Percentiles rank a stretch among this genome's conserved stretches.
Conservation (phyloP, 2,888 invertebrate genomes). For the Ariolimax columbianus region DNA sequence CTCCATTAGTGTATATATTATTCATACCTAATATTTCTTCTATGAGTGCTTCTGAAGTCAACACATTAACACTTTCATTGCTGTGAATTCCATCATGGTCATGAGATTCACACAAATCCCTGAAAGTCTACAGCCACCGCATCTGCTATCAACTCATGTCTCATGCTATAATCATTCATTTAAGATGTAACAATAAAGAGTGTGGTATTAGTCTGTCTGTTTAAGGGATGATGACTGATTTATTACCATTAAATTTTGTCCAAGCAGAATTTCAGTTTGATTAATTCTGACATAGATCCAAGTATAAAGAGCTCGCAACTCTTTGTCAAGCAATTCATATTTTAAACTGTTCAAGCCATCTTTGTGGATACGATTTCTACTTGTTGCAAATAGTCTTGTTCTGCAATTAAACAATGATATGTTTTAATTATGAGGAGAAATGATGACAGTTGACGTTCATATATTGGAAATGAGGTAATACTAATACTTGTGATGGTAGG, state of each 20-base stretch:
- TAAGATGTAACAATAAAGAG: neutral
- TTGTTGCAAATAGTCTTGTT: constrained; percentile 57
- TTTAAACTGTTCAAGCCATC: constrained; percentile 53
- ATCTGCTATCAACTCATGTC: too few relatives aligned
- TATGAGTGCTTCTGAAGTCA: too few relatives aligned
- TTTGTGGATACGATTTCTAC: constrained; percentile 56
- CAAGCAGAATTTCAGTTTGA: constrained; percentile 29
- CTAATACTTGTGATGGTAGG: too few relatives aligned
- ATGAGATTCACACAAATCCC: too few relatives aligned
- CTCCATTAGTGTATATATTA: too few relatives aligned
- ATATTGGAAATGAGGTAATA: too few relatives aligned
- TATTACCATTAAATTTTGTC: constrained; percentile 48
- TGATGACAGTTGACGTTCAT: neutral
- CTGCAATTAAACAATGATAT: constrained; percentile 53
- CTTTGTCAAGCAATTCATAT: constrained; percentile 37
- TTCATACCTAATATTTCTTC: too few relatives aligned
- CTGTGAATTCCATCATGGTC: too few relatives aligned
- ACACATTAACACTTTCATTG: too few relatives aligned
- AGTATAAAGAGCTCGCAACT: constrained; percentile 43
- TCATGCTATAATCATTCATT: too few relatives aligned
- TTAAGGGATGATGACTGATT: neutral
- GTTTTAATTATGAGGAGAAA: neutral
- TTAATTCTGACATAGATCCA: constrained; percentile 50
- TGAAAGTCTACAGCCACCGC: too few relatives aligned
- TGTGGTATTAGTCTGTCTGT: neutral